Base-by-base conservation (phyloP, 2,888 invertebrate species). In the Lycocerus yunnanus region DNA sequence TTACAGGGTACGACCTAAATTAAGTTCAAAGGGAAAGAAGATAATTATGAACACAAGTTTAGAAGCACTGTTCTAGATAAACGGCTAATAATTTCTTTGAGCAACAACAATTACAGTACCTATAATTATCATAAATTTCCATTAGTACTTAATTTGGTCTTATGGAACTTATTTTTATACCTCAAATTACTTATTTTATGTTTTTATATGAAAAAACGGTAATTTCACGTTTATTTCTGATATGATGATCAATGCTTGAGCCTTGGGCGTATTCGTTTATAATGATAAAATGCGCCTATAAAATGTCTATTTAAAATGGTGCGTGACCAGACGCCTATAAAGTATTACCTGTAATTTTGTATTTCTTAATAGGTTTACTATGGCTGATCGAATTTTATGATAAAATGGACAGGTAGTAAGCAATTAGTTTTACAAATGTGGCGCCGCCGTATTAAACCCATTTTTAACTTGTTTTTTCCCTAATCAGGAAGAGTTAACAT, bases 291-390 rank as follows among this genome's bases (percentile, higher is more conserved):
- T 69, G 68, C 18, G 68, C 43, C 43, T n/a, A 43, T 43, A 43
- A 43, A 43, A 8, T 43, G 43, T 43, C 43, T 43, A 43, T 43
- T 43, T 43, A 43, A 43, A 75, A 66, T 66, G 66, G 74, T 75
- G 74, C 74, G 74, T 75, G 74, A 75, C 74, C 72, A 75, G 74
- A 71, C 74, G 71, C 72, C 74, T 66, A 59, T 63, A 65, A 70
- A 72, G 74, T 69, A 72, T 75, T 75, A 75, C 74, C 68, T 71
- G 24, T 63, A 75, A 75, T 75, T 75, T 75, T 66, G 68, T 72
- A 71, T 72, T 75, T 75, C 72, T 75, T 75, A 74, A 75, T 72
- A 71, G 71, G 74, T 58, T 72, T 66, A 66, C 66, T 60, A 69
- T 60, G 66, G 68, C 68, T 59, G 74, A 72, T 75, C 74, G 58